Evolutionary conservation across 2,113 vertebrate species (phyloP).

Genomic region (Eulemur macaco): DNA sequence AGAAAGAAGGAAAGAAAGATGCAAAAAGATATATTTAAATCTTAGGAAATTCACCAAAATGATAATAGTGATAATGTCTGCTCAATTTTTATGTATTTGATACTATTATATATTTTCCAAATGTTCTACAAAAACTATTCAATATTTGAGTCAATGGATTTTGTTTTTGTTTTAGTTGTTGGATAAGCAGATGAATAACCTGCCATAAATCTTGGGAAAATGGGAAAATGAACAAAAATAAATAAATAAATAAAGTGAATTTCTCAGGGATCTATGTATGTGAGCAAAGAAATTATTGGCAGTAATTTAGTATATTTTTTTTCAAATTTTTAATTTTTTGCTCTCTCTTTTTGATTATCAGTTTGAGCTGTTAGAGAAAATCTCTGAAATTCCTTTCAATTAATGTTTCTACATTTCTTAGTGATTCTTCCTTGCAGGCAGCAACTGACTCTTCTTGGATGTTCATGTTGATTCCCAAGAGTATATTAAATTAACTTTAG

Average conservation of each 20-base stretch:
- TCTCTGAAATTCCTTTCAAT: background rate
- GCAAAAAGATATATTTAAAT: background rate
- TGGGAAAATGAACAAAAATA: conserved; percentile 17
- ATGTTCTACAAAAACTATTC: background rate
- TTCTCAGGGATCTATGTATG: background rate
- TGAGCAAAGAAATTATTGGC: background rate
- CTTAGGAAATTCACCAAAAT: background rate
- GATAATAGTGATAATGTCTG: background rate
- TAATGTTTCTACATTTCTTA: background rate
- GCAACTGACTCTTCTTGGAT: background rate
- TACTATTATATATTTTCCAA: background rate
- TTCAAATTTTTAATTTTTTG: background rate
- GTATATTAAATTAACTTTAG: background rate
- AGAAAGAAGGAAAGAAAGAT: no score
- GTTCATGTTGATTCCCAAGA: background rate
- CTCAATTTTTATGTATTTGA: background rate
- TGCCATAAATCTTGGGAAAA: background rate
- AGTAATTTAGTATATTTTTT: background rate
- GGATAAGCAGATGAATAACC: background rate
- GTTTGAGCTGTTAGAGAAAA: background rate
- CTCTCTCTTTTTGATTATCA: background rate
- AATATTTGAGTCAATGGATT: background rate
- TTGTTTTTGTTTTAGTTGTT: background rate
- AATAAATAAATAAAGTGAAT: background rate
- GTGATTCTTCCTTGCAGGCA: background rate